A percentile compares a stretch with the other conserved stretches of the same genome.
Evolutionary conservation across 2,888 invertebrate genomes (phyloP).

Genomic region (Diabrotica balteata): DNA sequence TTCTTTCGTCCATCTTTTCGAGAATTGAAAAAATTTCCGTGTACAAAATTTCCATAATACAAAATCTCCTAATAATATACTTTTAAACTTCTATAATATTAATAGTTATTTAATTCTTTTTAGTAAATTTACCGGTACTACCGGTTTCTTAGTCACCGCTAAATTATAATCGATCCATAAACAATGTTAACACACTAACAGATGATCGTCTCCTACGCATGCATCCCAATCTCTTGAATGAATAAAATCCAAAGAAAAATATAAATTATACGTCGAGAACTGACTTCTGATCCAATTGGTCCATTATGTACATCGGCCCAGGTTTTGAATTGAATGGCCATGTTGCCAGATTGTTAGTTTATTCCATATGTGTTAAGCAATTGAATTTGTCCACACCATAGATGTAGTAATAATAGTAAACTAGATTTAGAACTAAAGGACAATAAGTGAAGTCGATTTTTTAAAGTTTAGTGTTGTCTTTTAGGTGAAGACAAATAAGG

Average conservation of each 20-base stretch:
- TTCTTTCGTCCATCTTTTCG: too few relatives aligned
- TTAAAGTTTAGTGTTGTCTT: too few relatives aligned
- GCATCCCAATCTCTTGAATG: conserved; percentile 19
- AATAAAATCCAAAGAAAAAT: conserved; percentile 15
- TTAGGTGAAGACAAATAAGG: too few relatives aligned
- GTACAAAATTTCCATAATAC: too few relatives aligned
- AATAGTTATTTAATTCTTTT: too few relatives aligned
- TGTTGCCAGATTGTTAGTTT: conserved; percentile 10
- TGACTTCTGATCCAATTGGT: conserved; percentile 20
- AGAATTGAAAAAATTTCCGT: too few relatives aligned
- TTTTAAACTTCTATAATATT: too few relatives aligned
- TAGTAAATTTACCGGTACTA: not conserved
- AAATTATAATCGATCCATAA: conserved; percentile 20
- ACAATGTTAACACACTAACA: conserved; percentile 24
- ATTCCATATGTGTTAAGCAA: not conserved
- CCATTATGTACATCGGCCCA: conserved; percentile 19
- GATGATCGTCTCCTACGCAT: conserved; percentile 18
- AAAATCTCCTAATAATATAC: too few relatives aligned
- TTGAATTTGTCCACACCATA: too few relatives aligned
- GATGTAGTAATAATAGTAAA: too few relatives aligned
- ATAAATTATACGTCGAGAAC: conserved; percentile 7
- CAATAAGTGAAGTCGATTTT: too few relatives aligned
- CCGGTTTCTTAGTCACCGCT: conserved; percentile 12
- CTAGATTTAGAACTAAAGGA: too few relatives aligned
- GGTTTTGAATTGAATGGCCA: conserved; percentile 8